phyloP scores from a whole-genome alignment of 2,113 vertebrate genomes.

The Mionectes macconnelli region DNA sequence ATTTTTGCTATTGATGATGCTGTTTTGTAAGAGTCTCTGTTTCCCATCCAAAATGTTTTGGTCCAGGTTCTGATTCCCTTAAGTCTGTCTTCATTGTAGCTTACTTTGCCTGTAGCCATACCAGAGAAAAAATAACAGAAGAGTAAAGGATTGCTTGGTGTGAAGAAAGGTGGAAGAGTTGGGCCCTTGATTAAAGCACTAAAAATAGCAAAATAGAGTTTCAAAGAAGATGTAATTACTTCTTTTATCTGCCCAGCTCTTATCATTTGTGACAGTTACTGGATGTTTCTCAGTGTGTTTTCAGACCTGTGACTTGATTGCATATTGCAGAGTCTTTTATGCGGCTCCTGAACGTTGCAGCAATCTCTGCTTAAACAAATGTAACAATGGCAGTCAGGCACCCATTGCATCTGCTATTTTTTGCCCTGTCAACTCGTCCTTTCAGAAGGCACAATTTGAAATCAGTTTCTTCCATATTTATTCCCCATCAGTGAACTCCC shows the following conservation, averaged over 20 bases:
- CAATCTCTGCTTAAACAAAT: conserved; percentile 65
- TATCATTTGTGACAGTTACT: conserved; percentile 45
- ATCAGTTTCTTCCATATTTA: conserved; percentile 61
- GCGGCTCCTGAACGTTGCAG: not conserved
- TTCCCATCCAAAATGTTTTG: not conserved
- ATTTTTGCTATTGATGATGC: not conserved
- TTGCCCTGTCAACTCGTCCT: conserved; percentile 52
- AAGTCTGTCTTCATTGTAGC: not conserved
- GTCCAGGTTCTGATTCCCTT: not conserved
- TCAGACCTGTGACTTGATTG: conserved; percentile 61
- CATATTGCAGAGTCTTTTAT: conserved; percentile 40
- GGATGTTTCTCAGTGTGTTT: conserved; percentile 49
- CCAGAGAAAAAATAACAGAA: not conserved
- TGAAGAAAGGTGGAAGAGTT: conserved; percentile 18
- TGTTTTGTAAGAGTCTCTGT: not conserved
- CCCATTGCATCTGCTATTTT: conserved; percentile 56
- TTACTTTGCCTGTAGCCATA: not conserved
- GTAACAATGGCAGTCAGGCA: conserved; percentile 51
- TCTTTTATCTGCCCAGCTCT: conserved; percentile 43
- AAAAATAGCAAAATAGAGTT: conserved; percentile 41
- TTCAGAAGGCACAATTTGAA: conserved; percentile 62
- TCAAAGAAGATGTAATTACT: conserved; percentile 48
- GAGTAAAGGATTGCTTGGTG: not conserved
- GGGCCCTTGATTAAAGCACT: conserved; percentile 23
- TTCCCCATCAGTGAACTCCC: conserved; percentile 55